Conservation (phyloP, 2,113 vertebrate species). For the Platycercus adscitus region DNA sequence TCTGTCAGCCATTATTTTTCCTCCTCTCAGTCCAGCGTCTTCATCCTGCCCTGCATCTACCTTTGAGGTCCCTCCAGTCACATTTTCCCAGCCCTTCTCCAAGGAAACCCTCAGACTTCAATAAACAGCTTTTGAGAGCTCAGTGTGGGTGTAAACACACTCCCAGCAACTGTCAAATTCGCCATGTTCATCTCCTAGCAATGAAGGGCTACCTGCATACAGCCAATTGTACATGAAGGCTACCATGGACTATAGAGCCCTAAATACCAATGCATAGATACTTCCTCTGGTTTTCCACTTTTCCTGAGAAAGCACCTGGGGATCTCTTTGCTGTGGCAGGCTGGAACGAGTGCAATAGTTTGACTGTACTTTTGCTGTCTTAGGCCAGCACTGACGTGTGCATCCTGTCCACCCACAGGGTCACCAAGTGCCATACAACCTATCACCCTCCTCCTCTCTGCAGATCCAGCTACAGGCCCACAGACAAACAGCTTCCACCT, state of each 20-base stretch:
- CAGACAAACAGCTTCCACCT: neutral
- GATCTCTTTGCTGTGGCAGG: neutral
- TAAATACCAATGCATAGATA: fast-evolving
- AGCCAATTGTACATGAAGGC: too few relatives aligned
- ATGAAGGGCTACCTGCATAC: neutral
- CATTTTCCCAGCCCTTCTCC: neutral
- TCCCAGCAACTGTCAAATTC: fast-evolving
- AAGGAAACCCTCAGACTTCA: neutral
- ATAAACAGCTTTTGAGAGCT: neutral
- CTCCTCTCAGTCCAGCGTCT: neutral
- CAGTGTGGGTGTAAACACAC: neutral
- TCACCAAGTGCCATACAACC: fast-evolving
- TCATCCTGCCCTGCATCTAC: neutral
- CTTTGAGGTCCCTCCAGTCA: neutral
- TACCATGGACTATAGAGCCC: fast-evolving
- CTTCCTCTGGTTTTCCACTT: neutral
- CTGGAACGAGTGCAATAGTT: neutral
- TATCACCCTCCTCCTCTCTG: neutral
- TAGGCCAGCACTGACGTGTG: too few relatives aligned
- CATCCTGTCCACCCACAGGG: fast-evolving
- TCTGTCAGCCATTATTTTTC: neutral
- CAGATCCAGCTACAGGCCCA: fast-evolving
- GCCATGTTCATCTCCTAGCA: neutral
- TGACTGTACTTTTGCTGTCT: neutral
- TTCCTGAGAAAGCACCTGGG: neutral